Conservation (phyloP, 2,113 vertebrate species). For the Chaetops frenatus region DNA sequence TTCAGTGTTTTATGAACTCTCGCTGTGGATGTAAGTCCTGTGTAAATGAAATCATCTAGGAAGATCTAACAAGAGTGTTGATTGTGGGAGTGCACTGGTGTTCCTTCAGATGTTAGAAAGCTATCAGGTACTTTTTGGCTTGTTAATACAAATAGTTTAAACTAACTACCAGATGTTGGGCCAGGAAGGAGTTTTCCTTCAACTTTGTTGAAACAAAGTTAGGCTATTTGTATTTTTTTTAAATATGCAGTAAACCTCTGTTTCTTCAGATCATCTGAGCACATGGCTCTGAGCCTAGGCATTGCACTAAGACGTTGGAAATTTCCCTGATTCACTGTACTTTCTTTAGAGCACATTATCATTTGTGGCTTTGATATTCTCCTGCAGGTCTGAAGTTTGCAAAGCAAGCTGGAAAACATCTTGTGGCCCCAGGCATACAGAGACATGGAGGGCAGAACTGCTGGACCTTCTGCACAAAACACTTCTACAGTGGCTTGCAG, state of each 20-base stretch:
- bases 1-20: slow-evolving; percentile 1
- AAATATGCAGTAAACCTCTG: neutral
- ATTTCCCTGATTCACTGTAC: neutral
- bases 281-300: neutral
- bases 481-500: neutral
- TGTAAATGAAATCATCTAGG: neutral
- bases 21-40: neutral
- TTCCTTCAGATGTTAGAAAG: neutral
- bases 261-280: neutral
- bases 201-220: neutral
- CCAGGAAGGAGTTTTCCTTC: neutral
- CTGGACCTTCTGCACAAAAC: neutral
- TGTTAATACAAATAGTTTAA: neutral
- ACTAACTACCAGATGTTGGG: neutral
- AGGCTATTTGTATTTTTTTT: neutral
- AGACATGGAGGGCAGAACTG: neutral
- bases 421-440: neutral
- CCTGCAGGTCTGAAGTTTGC: neutral
- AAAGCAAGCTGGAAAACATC: neutral
- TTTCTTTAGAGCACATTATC: neutral
- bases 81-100: neutral
- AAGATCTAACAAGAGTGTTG: neutral
- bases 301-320: neutral
- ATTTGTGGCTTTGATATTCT: neutral
- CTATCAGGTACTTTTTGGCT: neutral